These are phyloP conservation scores for Ploceus nigricollis DNA, from an alignment of 2,113 vertebrate species.

Conservation along the genomic window DNA sequence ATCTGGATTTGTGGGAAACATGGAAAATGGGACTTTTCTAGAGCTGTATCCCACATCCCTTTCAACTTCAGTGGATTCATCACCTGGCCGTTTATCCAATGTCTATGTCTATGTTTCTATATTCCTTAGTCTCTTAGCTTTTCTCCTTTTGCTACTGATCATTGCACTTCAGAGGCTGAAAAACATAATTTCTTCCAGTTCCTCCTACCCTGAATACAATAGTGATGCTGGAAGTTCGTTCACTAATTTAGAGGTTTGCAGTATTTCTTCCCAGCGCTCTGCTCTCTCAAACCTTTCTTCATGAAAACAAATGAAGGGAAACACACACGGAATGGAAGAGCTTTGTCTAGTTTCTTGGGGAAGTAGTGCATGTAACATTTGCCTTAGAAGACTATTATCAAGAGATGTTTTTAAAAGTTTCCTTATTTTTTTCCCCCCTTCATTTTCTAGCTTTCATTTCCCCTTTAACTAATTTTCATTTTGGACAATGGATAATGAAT, in stretches of 20 bases:
- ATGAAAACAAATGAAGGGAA: conserved; percentile 66
- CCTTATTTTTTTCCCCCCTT: neutral
- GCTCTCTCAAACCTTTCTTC: conserved; percentile 88
- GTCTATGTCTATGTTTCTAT: conserved; percentile 94
- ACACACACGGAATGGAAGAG: neutral
- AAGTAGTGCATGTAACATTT: conserved; percentile 29
- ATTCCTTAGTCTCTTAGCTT: conserved; percentile 91
- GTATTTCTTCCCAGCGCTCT: conserved; percentile 89
- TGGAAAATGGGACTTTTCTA: conserved; percentile 86
- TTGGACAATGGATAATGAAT: neutral
- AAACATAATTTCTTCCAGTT: conserved; percentile 93
- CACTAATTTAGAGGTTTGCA: conserved; percentile 97
- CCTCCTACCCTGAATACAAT: conserved; percentile 87
- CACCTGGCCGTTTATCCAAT: conserved; percentile 77
- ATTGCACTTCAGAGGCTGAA: conserved; percentile 95
- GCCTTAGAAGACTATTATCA: conserved; percentile 28
- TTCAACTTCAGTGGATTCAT: conserved; percentile 82
- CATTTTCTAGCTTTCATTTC: conserved; percentile 2
- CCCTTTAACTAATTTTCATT: neutral
- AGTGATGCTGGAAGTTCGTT: conserved; percentile 93
- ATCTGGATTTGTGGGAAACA: conserved; percentile 60
- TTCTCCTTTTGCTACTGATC: conserved; percentile 89
- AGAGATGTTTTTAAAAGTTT: conserved; percentile 18
- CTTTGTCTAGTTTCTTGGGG: neutral
- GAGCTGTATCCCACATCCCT: conserved; percentile 85